Conservation (phyloP, 2,113 vertebrate species). For the Heterochromis multidens region DNA sequence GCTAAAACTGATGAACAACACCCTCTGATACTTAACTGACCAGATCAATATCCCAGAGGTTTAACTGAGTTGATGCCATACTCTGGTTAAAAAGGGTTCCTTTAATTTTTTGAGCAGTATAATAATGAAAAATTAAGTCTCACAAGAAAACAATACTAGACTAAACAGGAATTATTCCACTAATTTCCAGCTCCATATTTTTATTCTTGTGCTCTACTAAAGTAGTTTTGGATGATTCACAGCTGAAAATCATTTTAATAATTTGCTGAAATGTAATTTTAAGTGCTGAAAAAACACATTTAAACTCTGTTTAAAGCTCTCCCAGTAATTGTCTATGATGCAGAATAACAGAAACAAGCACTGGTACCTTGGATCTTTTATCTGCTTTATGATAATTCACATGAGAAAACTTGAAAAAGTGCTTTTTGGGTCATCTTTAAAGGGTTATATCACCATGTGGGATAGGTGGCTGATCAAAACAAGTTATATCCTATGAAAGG, state of each 20-base stretch:
- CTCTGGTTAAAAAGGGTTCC: neutral
- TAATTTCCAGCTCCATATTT: neutral
- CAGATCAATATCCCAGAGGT: neutral
- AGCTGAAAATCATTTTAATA: neutral
- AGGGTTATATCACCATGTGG: neutral
- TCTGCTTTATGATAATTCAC: neutral
- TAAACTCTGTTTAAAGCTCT: neutral
- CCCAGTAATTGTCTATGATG: neutral
- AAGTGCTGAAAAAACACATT: neutral
- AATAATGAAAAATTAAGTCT: neutral
- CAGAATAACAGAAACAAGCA: neutral
- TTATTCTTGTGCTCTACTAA: neutral
- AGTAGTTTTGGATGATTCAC: neutral
- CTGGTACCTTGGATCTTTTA: neutral
- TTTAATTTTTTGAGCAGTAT: neutral
- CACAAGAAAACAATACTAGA: neutral
- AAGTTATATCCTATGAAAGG: neutral
- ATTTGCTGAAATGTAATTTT: neutral
- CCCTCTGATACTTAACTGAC: neutral
- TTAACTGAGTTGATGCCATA: neutral
- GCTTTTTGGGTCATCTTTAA: neutral
- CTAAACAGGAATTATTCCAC: neutral
- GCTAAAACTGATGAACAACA: neutral
- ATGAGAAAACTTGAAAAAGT: neutral
- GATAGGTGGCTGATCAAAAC: neutral